Evolutionary conservation across 1,140 invertebrate species (phyloP), one percentile per base, ranked within the genome.

Genomic region (Caenorhabditis remanei): DNA sequence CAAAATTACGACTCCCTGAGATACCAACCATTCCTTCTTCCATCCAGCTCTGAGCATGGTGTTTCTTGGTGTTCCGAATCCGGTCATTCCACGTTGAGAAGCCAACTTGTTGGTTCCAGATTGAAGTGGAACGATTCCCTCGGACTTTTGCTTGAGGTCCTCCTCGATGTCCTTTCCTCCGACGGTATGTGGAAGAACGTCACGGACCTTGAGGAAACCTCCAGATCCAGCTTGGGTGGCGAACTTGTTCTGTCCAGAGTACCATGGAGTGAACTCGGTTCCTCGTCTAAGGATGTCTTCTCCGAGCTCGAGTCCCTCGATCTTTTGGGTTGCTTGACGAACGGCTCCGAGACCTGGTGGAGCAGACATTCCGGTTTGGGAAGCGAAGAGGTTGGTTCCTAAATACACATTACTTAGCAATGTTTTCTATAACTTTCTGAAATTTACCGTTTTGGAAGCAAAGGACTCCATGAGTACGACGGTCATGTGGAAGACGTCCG

Each of bases 321-420:
- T 91, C 50, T 92, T 90, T 19, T 86, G 90, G 43, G 92, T 92
- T 11, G 91, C 91, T 63, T 93, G 91, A 58, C 91, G 90, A 56
- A 93, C 91, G 55, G 91, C 91, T 24, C 91, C 91, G 43, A 92
- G 75, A 41, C 92, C 91, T 40, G 90, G 88, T 48, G 88, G 87
- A 71, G 85, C 90, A n/a, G n/a, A 97, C 91, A 96, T 95, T 21
- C 97, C 97, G 16, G 93, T 92, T 92, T 97, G 96, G 1, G 95
- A 95, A 9, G 96, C 96, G 61, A 96, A 95, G 91, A 97, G 96
- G 94, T 98, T 98, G 79, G 95, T 96, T 79, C 97, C 87, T 79
- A 21, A 58, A 87, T 4, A 5, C 8, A 24, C 19, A 41, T 6
- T 11, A 56, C 6, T 63, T 32, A 32, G 14, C 1, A 2, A 14